Conservation (phyloP, 2,888 invertebrate species). For the Temnothorax unifasciatus region DNA sequence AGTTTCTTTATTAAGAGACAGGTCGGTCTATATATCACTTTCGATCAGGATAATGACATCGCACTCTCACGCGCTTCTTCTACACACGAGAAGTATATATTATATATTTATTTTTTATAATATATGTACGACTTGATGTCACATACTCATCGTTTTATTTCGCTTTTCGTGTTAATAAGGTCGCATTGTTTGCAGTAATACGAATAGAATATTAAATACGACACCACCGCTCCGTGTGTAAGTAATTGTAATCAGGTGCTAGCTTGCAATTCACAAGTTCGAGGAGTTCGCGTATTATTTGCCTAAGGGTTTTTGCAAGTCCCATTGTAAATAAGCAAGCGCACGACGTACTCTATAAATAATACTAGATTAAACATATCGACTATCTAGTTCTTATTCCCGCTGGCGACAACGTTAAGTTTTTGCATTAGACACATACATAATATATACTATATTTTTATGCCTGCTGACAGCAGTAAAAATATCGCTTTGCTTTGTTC, state of each 20-base stretch:
- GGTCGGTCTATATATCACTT: constrained; percentile 67
- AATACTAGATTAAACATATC: constrained; percentile 41
- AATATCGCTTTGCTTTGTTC: constrained; percentile 12
- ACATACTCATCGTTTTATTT: constrained; percentile 60
- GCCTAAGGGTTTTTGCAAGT: constrained; percentile 64
- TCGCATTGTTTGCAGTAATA: constrained; percentile 64
- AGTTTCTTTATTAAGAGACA: constrained; percentile 61
- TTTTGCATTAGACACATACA: constrained; percentile 26
- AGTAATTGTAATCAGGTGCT: constrained; percentile 62
- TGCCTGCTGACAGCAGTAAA: background rate
- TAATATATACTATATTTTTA: constrained; percentile 4
- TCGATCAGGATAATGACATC: constrained; percentile 78
- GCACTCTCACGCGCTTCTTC: constrained; percentile 75
- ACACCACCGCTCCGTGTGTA: constrained; percentile 60
- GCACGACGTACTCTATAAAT: constrained; percentile 21
- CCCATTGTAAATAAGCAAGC: constrained; percentile 39
- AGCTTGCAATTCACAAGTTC: constrained; percentile 58
- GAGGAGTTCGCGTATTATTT: constrained; percentile 58
- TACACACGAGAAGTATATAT: constrained; percentile 79
- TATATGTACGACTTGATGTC: constrained; percentile 75
- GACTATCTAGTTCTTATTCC: constrained; percentile 34
- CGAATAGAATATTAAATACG: constrained; percentile 70
- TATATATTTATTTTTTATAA: constrained; percentile 79
- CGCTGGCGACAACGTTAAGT: constrained; percentile 20
- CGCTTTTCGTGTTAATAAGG: constrained; percentile 62